Evolutionary conservation across 1,140 invertebrate species (phyloP).

Genomic region (Sitobion miscanthi): DNA sequence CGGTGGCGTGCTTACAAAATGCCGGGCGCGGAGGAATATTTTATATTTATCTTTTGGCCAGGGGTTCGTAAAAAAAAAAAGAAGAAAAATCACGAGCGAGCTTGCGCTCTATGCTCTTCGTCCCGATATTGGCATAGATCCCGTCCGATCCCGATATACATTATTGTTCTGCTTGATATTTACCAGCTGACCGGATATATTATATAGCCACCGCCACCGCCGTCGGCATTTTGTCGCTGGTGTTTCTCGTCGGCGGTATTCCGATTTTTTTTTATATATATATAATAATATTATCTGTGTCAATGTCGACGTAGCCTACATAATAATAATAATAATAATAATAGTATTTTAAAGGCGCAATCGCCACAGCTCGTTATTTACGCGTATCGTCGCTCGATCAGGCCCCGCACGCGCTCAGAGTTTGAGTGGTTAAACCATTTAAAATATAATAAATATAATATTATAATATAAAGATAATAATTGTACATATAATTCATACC

Average conservation of each 20-base stretch:
- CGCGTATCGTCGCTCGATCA: not conserved
- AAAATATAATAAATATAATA: too few relatives aligned
- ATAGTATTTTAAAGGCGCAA: not conserved
- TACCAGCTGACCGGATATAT: constrained; percentile 54
- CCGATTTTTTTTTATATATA: not conserved
- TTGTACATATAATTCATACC: too few relatives aligned
- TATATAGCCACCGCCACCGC: constrained; percentile 14
- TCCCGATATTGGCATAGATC: constrained; percentile 42
- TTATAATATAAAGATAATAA: too few relatives aligned
- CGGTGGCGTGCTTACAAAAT: constrained; percentile 49
- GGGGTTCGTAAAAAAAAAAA: constrained; percentile 50
- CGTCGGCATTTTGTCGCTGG: constrained; percentile 18
- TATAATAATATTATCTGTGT: not conserved
- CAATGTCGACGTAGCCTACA: constrained; percentile 31
- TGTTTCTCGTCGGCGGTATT: not conserved
- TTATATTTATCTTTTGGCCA: constrained; percentile 57
- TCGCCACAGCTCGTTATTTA: not conserved
- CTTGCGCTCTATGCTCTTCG: not conserved
- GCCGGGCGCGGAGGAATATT: constrained; percentile 25
- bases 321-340: constrained; percentile 11
- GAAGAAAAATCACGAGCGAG: not conserved
- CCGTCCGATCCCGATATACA: constrained; percentile 23
- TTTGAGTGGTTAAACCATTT: too few relatives aligned
- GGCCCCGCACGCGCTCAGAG: too few relatives aligned
- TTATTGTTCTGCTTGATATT: constrained; percentile 51